A percentile compares a stretch with the other conserved stretches of the same genome.
phyloP scores from a whole-genome alignment of 2,888 invertebrate species.

The Napeogenes inachia region DNA sequence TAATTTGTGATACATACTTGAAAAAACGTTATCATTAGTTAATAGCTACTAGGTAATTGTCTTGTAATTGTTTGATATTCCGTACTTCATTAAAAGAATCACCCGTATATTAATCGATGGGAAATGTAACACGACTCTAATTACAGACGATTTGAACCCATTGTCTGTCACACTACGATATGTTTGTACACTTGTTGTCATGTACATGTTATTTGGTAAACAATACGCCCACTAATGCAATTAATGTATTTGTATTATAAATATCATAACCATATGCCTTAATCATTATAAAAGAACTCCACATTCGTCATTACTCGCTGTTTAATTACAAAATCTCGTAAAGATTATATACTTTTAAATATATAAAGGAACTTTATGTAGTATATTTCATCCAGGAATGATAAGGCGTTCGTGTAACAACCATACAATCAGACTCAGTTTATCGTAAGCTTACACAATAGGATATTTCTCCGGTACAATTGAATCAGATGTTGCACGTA shows the following conservation, averaged over 20 bases:
- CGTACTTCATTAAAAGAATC: constrained; percentile 9
- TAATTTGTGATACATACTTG: background rate
- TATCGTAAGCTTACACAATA: constrained; percentile 50
- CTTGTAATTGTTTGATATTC: constrained; percentile 6
- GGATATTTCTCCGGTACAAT: constrained; percentile 48
- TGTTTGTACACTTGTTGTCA: constrained; percentile 38
- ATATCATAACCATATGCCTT: too few species aligned
- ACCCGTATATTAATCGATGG: constrained; percentile 20
- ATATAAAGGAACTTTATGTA: too few species aligned
- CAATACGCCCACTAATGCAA: constrained; percentile 41
- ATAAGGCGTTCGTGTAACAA: constrained; percentile 1
- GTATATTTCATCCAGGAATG: too few species aligned
- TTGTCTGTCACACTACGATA: constrained; percentile 43
- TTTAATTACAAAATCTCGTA: too few species aligned
- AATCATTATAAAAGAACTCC: too few species aligned
- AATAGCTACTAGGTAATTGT: too few species aligned
- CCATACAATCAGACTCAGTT: constrained; percentile 23
- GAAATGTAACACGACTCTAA: constrained; percentile 45
- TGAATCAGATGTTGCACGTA: constrained; percentile 60
- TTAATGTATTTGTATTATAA: background rate
- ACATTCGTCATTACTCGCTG: too few species aligned
- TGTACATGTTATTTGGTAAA: constrained; percentile 45
- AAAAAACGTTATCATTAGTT: background rate
- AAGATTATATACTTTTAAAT: too few species aligned
- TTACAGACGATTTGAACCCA: constrained; percentile 41